Evolutionary conservation across 1,140 invertebrate species (phyloP), one percentile per base, ranked within the genome.

Genomic region (Batillaria attramentaria): DNA sequence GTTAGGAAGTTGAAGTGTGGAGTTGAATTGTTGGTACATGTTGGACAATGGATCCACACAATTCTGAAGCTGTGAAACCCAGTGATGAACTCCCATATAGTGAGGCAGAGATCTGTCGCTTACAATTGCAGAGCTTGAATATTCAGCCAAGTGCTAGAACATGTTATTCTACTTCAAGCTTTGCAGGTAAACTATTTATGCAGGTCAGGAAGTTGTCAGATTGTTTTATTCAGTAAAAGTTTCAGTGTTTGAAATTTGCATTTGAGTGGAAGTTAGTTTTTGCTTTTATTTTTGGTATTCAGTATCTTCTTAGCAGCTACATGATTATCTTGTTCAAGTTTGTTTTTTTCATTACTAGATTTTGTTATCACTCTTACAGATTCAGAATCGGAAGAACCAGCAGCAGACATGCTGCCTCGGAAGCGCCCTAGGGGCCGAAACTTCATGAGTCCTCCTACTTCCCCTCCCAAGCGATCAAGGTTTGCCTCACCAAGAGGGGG

Each of bases 161-260:
- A 43, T 39, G 41, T 70, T 70, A 13, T 70, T 42, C 42, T 70
- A n/a, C 68, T 16, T 70, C 68, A 39, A 70, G 68, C 41, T 70
- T 46, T 70, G 68, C 68, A 70, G 68, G 68, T 70, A 46, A 46
- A n/a, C n/a, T n/a, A n/a, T n/a, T n/a, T n/a, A n/a, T n/a, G n/a
- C n/a, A n/a, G n/a, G n/a, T n/a, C n/a, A n/a, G n/a, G n/a, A n/a
- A n/a, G n/a, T n/a, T n/a, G n/a, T n/a, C n/a, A n/a, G n/a, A n/a
- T n/a, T n/a, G n/a, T n/a, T n/a, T n/a, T n/a, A n/a, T n/a, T n/a
- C n/a, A n/a, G n/a, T n/a, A n/a, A n/a, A n/a, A n/a, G n/a, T n/a
- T n/a, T n/a, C n/a, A n/a, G n/a, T n/a, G n/a, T n/a, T n/a, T n/a
- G n/a, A n/a, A n/a, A n/a, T n/a, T n/a, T n/a, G n/a, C n/a, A n/a